phyloP scores from a whole-genome alignment of 2,797 vertebrate species.

The Parauchenoglanis punctatus region DNA sequence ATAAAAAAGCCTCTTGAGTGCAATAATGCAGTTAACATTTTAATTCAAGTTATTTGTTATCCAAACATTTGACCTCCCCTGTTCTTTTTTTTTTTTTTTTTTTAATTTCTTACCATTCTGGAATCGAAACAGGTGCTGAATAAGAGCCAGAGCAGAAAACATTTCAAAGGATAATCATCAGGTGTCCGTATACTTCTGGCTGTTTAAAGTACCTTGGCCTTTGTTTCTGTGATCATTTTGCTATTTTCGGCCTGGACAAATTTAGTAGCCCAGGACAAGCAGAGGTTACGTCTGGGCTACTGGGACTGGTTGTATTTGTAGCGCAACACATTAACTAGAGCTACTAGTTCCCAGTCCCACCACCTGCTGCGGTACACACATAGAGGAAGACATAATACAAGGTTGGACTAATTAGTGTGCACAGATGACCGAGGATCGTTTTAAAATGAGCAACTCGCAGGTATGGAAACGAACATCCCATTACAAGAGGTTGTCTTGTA shows the following conservation, averaged over 20 bases:
- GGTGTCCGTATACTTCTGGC: not conserved
- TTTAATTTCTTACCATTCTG: too few species aligned
- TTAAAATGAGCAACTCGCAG: not conserved
- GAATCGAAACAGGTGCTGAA: too few species aligned
- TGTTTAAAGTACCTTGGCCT: not conserved
- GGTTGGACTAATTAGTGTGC: not conserved
- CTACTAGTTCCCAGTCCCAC: not conserved
- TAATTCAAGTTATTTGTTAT: too few species aligned
- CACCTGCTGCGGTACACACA: not conserved
- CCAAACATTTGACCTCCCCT: too few species aligned
- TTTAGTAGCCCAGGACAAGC: not conserved
- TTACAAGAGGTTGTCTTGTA: not conserved
- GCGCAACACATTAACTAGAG: not conserved
- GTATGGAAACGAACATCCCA: not conserved
- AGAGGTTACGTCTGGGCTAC: not conserved
- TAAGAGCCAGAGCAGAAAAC: too few species aligned
- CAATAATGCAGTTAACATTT: too few species aligned
- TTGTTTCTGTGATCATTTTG: not conserved
- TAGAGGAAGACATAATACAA: not conserved
- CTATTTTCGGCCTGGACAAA: not conserved
- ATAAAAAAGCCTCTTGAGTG: too few species aligned
- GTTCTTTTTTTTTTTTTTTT: too few species aligned
- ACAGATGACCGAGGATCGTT: not conserved
- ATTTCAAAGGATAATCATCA: too few species aligned
- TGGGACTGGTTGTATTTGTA: not conserved